Evolutionary conservation across 2,113 vertebrate species (phyloP).

Genomic region (Plecturocebus donacophilus): DNA sequence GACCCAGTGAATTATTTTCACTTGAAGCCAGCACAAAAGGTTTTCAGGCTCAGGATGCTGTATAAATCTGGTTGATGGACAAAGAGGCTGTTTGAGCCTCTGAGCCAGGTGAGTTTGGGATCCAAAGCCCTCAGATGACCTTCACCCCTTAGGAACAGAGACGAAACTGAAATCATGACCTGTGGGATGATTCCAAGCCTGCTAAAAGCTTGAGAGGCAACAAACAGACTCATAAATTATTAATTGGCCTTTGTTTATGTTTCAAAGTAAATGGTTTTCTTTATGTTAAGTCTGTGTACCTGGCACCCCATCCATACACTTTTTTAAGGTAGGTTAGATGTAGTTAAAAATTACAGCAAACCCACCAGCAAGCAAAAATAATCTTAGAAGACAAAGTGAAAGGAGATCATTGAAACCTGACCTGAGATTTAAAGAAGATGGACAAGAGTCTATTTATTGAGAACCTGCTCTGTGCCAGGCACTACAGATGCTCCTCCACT

Average conservation of each 20-base stretch:
- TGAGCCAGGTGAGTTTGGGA: conserved; percentile 55
- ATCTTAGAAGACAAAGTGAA: neutral
- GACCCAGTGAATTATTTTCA: conserved; percentile 23
- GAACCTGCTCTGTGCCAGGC: neutral
- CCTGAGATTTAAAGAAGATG: neutral
- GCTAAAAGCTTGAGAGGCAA: neutral
- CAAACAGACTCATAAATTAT: neutral
- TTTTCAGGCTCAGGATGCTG: neutral
- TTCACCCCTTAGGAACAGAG: neutral
- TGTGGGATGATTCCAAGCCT: neutral
- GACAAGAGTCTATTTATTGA: neutral
- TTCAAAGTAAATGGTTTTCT: neutral
- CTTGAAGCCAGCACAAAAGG: neutral
- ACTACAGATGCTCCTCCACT: neutral
- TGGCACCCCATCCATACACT: neutral
- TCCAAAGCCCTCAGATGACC: neutral
- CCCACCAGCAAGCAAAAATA: neutral
- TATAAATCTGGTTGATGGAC: neutral
- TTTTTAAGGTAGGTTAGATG: neutral
- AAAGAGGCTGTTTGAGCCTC: neutral
- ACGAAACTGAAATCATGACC: neutral
- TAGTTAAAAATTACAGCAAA: neutral
- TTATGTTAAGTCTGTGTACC: neutral
- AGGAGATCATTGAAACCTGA: neutral
- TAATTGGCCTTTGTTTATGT: conserved; percentile 18